Evolutionary conservation across 23 tunicate species (phyloP).

Genomic region (Ciona savignyi): DNA sequence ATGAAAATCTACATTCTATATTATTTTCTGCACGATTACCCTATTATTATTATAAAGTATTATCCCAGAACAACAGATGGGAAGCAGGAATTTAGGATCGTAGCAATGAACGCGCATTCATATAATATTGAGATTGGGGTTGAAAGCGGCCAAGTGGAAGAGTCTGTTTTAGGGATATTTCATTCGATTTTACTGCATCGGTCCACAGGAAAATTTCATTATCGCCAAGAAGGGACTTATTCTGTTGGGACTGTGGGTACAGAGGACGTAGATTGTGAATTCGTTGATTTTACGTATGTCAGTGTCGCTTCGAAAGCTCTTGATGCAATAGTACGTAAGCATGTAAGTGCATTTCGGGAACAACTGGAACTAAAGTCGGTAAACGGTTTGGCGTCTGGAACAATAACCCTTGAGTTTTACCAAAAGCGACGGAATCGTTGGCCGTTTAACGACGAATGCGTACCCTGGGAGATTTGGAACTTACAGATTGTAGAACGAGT

Average conservation of each 20-base stretch:
- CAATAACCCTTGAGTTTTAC: constrained; percentile 69
- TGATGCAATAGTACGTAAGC: constrained; percentile 25
- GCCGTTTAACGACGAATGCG: constrained; percentile 50
- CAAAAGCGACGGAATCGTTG: constrained; percentile 58
- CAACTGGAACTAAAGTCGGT: constrained; percentile 26
- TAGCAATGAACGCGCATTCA: constrained; percentile 90
- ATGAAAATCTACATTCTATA: no score
- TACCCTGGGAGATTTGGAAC: constrained; percentile 95
- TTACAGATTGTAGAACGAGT: constrained; percentile 39
- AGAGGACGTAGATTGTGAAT: constrained; percentile 81
- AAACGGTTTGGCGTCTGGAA: constrained; percentile 34
- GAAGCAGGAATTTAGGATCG: no score
- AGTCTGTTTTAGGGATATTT: constrained; percentile 54
- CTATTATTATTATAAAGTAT: no score
- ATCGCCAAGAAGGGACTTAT: constrained; percentile 45
- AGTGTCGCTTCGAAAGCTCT: constrained; percentile 44
- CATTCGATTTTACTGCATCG: constrained; percentile 69
- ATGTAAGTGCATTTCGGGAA: constrained; percentile 42
- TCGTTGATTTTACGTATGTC: constrained; percentile 67
- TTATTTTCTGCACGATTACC: no score
- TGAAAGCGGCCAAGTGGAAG: constrained; percentile 69
- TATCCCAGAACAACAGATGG: no score
- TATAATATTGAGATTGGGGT: constrained; percentile 45
- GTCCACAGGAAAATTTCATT: constrained; percentile 64
- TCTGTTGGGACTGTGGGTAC: constrained; percentile 80